A percentile compares a stretch with the other conserved stretches of the same genome.
Evolutionary conservation across 2,797 vertebrate genomes (phyloP).

Genomic region (Sphaeramia orbicularis): DNA sequence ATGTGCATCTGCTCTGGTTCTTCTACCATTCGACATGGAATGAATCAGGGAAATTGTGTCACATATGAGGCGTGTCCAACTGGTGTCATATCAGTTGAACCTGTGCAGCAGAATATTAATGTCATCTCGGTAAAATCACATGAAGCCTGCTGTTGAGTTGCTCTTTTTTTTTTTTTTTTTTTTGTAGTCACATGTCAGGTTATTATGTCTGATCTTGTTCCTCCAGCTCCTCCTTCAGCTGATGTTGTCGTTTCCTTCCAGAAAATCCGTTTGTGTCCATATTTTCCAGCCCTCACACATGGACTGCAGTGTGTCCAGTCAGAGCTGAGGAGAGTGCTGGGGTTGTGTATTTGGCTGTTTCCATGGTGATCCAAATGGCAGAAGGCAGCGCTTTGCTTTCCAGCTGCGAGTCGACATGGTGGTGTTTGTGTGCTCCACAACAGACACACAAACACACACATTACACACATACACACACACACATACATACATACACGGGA

Average conservation of each 20-base stretch:
- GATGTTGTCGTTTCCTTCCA: not conserved
- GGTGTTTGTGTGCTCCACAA: slow-evolving; percentile 66
- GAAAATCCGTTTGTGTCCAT: not conserved
- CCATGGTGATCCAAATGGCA: slow-evolving; percentile 83
- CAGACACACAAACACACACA: too few species aligned
- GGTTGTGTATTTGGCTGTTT: slow-evolving; percentile 82
- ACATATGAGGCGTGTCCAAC: slow-evolving; percentile 17
- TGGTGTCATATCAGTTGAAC: slow-evolving; percentile 19
- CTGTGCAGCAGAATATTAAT: not conserved
- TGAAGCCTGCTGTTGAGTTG: not conserved
- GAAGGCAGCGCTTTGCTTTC: slow-evolving; percentile 74
- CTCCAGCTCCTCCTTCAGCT: too few species aligned
- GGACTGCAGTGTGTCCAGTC: slow-evolving; percentile 50
- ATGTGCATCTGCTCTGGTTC: too few species aligned
- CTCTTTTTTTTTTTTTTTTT: too few species aligned
- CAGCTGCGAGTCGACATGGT: slow-evolving; percentile 69
- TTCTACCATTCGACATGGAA: slow-evolving; percentile 3
- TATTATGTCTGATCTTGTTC: too few species aligned
- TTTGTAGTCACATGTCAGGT: too few species aligned
- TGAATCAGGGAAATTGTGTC: not conserved
- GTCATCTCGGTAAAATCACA: not conserved
- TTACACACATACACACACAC: too few species aligned
- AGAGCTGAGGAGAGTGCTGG: slow-evolving; percentile 63
- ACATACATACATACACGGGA: too few species aligned
- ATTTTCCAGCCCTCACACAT: slow-evolving; percentile 42